Base-by-base conservation (phyloP, 2,113 vertebrate genomes). In the Emberiza fucata region DNA sequence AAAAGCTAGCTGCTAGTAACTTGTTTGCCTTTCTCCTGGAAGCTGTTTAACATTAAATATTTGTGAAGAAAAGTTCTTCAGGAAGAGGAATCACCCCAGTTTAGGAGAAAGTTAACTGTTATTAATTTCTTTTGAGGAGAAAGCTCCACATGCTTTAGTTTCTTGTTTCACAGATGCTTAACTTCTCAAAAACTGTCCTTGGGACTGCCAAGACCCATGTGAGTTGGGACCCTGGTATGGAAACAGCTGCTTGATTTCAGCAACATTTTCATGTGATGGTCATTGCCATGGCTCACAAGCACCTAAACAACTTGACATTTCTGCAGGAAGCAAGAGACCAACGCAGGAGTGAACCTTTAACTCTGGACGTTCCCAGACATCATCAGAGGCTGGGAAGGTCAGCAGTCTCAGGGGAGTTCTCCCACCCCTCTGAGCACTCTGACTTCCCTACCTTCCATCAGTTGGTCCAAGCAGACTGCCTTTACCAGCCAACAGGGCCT, bases 281-380 rank as follows among this genome's bases (percentile, higher is more conserved):
- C 44, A 68, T 12, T 35, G 29, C 44, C 66, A 31, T 1, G 4
- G 33, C 15, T 12, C 17, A 37, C 22, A 65, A 77, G 37, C 17
- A 65, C 13, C 31, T 50, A 5, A 68, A 48, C 16, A 68, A 88
- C 20, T 14, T 10, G 2, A 73, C n/a, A 57, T 23, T 25, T 65
- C 25, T 21, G 39, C 8, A 68, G 28, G 14, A 80, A 80, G 48
- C n/a, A 53, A 63, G 44, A 83, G 14, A 53, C 12, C 37, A 65
- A 3, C 2, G 39, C 14, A 60, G 51, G 21, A 76, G 33, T 8
- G 33, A 42, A 44, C 5, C 10, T 81, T 75, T 54, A 91, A 77
- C 9, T 31, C 15, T 2, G 13, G 7, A 56, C 0, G 0, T 11
- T 9, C 18, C 6, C 44, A 54, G 48, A 8, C 29, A 54, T 11